Conservation (phyloP, 2,113 vertebrate genomes). For the Scatophagus argus region DNA sequence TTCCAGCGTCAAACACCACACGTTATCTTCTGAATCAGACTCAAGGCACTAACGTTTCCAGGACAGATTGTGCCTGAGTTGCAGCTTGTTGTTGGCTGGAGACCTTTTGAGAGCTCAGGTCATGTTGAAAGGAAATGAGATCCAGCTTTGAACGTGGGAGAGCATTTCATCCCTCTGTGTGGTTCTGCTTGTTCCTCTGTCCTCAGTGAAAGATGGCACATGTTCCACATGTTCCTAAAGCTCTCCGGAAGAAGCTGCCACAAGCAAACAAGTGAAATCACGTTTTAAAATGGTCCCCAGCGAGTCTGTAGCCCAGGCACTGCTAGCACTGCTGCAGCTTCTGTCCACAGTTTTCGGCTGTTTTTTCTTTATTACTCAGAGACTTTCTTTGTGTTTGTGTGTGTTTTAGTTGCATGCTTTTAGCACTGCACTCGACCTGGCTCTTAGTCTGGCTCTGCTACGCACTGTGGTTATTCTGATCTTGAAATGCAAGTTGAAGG, state of each 20-base stretch:
- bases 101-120: not conserved
- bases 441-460: slow-evolving; percentile 17
- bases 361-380: not conserved
- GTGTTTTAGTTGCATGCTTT: not conserved
- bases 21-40: not conserved
- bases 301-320: not conserved
- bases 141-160: not conserved
- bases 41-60: not conserved
- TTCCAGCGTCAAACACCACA: too few species aligned
- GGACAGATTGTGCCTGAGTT: not conserved
- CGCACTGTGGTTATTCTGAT: not conserved
- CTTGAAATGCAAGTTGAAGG: not conserved
- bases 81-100: not conserved
- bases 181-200: not conserved
- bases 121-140: not conserved
- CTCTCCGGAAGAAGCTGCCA: too few species aligned
- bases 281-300: not conserved
- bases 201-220: too few species aligned
- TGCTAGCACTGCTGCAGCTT: slow-evolving; percentile 26
- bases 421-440: not conserved
- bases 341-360: not conserved
- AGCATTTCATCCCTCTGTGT: not conserved
- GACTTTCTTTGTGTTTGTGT: too few species aligned
- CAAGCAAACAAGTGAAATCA: too few species aligned
- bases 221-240: too few species aligned